These are phyloP conservation scores for Aphodius granarius DNA, from an alignment of 2,888 invertebrate species.

Conservation along the genomic window DNA sequence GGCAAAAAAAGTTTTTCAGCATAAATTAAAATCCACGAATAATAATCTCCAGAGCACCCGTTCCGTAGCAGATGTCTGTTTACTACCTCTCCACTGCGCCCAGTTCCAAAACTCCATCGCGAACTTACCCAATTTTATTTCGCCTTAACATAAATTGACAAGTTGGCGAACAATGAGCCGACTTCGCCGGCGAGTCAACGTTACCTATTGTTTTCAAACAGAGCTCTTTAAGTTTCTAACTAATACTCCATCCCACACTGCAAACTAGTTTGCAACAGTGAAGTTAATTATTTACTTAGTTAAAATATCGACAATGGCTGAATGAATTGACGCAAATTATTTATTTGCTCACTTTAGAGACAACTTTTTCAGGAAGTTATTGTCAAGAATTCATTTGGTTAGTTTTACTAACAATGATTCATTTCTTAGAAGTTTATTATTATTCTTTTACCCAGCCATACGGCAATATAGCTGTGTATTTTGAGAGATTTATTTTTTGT, in stretches of 20 bases:
- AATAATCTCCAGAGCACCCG: background rate
- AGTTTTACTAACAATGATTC: background rate
- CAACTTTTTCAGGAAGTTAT: background rate
- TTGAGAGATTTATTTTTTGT: no score
- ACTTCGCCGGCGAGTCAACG: background rate
- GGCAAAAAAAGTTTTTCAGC: constrained; percentile 7
- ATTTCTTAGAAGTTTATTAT: no score
- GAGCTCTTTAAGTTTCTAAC: background rate
- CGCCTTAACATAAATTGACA: background rate
- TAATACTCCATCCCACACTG: background rate
- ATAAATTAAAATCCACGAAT: constrained; percentile 13
- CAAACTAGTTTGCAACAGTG: background rate
- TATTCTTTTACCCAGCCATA: no score
- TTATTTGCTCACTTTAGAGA: background rate
- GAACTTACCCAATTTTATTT: background rate
- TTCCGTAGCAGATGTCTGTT: background rate
- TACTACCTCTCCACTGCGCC: background rate
- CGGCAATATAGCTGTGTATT: no score
- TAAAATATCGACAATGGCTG: background rate
- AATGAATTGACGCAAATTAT: background rate
- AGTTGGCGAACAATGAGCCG: background rate
- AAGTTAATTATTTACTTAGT: background rate
- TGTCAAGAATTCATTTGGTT: background rate
- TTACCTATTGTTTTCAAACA: background rate
- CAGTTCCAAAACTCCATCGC: background rate